phyloP scores from a whole-genome alignment of 2,797 vertebrate genomes.

The Sebastes steindachneri region DNA sequence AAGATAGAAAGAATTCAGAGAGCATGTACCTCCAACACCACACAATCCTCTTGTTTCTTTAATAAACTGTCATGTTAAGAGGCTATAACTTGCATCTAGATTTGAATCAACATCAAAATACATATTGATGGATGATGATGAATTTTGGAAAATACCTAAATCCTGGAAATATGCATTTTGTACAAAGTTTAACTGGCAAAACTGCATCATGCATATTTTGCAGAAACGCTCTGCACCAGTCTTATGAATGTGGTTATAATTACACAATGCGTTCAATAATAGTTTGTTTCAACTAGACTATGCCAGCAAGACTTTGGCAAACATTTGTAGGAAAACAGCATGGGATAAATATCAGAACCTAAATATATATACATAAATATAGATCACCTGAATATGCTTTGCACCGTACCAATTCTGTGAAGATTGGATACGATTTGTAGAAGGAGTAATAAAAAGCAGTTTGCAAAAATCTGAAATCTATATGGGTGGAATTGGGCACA shows the following conservation, averaged over 20 bases:
- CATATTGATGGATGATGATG: not conserved
- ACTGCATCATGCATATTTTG: not conserved
- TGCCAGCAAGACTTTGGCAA: not conserved
- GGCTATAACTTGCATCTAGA: not conserved
- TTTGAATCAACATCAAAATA: not conserved
- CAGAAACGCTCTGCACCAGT: not conserved
- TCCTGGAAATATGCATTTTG: not conserved
- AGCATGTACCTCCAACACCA: not conserved
- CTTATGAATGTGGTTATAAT: not conserved
- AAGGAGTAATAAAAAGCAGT: not conserved
- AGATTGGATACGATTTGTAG: not conserved
- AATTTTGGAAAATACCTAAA: not conserved
- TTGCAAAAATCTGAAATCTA: not conserved
- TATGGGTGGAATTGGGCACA: not conserved
- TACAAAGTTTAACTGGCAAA: not conserved
- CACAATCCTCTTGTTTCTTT: not conserved
- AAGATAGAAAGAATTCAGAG: not conserved
- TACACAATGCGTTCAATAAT: not conserved
- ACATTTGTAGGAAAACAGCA: not conserved
- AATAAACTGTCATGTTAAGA: not conserved
- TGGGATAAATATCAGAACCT: not conserved
- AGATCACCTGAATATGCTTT: not conserved
- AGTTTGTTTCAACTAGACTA: not conserved
- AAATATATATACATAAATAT: conserved; percentile 7
- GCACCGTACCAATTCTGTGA: not conserved